Base-by-base conservation (phyloP, 2,888 invertebrate species). In the Eupithecia subfuscata region DNA sequence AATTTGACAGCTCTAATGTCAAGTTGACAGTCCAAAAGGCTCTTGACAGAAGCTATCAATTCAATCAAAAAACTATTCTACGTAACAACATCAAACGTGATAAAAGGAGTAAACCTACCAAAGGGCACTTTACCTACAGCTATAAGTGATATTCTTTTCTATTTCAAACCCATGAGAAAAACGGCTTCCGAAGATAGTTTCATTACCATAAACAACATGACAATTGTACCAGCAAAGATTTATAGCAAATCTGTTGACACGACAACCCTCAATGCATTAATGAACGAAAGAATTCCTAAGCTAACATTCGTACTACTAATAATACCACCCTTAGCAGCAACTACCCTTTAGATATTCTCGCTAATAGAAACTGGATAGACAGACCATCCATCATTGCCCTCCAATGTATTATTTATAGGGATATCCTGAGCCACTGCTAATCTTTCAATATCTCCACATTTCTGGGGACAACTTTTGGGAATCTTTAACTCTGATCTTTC, bases 361-460 rank as follows among this genome's bases (percentile, higher is more conserved):
- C 94, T 94, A 95, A 94, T 94, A 95, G 94, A 95, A 95, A 92
- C 91, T 89, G 92, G 89, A 93, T 90, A 91, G 93, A 92, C 92
- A 92, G 89, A 90, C 92, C 88, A 95, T 95, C 94, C 93, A 95
- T 95, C 94, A 95, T 91, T 81, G 81, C 90, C 93, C 93, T 88
- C 88, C 93, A 87, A 94, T 94, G 94, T 94, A 94, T 94, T 94
- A 94, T 94, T 94, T 94, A 94, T 94, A 88, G 94, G 91, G 91
- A 91, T 93, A 92, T 90, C 88, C 89, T 88, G 88, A 87, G 85
- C 88, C 90, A 89, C 89, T 90, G 93, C 93, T 95, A 94, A 95
- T 94, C 94, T 94, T 94, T 94, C 94, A 94, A 94, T 95, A 94
- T 95, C 94, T 93, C 91, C 89, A 93, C 91, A 92, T 92, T 92